Percentiles rank a stretch among this genome's conserved stretches.
Conservation (phyloP, 2,888 invertebrate genomes). For the Dasysyrphus tricinctus region DNA sequence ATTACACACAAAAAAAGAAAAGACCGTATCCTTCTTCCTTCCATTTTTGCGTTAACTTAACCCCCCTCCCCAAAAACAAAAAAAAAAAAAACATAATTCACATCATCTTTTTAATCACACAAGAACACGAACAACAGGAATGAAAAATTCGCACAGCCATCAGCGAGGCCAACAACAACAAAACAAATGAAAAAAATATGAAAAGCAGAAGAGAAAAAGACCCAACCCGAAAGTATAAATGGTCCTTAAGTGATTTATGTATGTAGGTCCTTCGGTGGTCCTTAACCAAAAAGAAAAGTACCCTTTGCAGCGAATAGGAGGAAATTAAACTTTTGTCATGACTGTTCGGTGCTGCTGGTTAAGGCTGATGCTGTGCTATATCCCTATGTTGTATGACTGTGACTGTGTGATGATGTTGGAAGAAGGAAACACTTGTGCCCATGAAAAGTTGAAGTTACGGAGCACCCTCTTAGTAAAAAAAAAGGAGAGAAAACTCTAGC, state of each 20-base stretch:
- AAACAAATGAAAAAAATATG: neutral
- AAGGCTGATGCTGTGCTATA: neutral
- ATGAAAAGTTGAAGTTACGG: constrained; percentile 11
- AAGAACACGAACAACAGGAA: constrained; percentile 13
- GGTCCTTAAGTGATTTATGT: constrained; percentile 73
- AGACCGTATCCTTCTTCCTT: constrained; percentile 37
- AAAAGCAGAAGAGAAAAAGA: neutral
- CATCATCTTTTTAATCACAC: constrained; percentile 65
- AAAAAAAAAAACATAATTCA: constrained; percentile 2
- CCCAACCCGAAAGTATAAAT: constrained; percentile 55
- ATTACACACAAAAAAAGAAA: neutral
- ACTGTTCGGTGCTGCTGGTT: neutral
- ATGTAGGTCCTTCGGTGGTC: constrained; percentile 66
- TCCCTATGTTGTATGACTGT: neutral
- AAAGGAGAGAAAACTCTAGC: constrained; percentile 12
- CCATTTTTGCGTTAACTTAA: constrained; percentile 9
- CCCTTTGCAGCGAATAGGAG: constrained; percentile 46
- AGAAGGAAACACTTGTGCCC: constrained; percentile 45
- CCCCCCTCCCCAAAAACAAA: neutral
- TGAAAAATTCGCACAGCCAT: constrained; percentile 4
- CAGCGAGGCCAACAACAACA: neutral
- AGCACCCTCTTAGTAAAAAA: constrained; percentile 7
- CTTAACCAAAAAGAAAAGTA: constrained; percentile 37
- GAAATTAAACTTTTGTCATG: constrained; percentile 68
- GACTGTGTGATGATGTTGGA: neutral